Evolutionary conservation across 2,888 invertebrate genomes (phyloP).

Genomic region (Diarsia mendica): DNA sequence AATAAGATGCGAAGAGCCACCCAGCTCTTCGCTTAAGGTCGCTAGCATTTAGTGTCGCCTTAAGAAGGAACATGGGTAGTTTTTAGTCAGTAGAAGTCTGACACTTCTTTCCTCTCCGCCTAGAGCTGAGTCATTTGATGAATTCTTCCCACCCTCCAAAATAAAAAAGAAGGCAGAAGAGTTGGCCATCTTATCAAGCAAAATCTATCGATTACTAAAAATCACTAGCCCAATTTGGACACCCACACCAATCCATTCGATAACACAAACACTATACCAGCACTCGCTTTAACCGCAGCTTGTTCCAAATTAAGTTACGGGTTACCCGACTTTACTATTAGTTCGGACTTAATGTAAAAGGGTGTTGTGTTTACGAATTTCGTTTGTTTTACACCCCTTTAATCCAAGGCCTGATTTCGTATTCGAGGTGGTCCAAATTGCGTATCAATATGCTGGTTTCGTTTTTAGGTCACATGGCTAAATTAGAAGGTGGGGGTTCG

Average conservation of each 20-base stretch:
- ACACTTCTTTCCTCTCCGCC: too few relatives aligned
- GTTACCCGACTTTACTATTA: constrained; percentile 65
- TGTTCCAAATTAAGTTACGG: constrained; percentile 65
- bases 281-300: constrained; percentile 56
- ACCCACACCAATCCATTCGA: constrained; percentile 35
- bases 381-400: constrained; percentile 63
- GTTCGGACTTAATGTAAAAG: constrained; percentile 66
- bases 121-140: too few relatives aligned
- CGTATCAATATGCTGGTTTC: constrained; percentile 54
- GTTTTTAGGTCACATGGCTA: constrained; percentile 49
- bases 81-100: too few relatives aligned
- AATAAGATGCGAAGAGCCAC: too few relatives aligned
- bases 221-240: constrained; percentile 8
- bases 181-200: not conserved
- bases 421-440: constrained; percentile 55
- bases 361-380: constrained; percentile 64
- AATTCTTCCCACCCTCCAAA: too few relatives aligned
- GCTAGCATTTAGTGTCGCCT: too few relatives aligned
- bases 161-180: not conserved
- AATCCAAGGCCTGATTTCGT: constrained; percentile 62
- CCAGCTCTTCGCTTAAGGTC: too few relatives aligned
- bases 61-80: too few relatives aligned
- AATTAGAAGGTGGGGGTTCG: constrained; percentile 30
- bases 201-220: not conserved
- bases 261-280: constrained; percentile 53